Evolutionary conservation across 2,113 vertebrate species (phyloP), one percentile per base, ranked within the genome.

Genomic region (Seriola quinqueradiata): DNA sequence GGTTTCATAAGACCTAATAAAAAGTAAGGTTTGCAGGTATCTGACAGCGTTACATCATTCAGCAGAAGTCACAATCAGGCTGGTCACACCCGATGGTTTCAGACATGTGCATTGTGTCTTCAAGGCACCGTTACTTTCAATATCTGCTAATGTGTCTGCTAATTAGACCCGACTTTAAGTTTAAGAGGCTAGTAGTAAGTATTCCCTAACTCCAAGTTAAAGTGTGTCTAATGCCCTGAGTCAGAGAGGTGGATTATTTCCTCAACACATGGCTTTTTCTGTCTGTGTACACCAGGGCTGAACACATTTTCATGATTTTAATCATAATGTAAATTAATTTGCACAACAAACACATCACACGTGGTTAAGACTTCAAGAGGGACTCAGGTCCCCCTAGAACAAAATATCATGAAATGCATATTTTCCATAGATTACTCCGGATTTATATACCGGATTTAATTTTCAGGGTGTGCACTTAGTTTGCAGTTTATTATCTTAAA

Each of bases 181-280:
- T 55, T 77, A 63, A 81, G 77, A 74, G 50, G 46, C 59, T 8
- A 42, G 12, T 8, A 42, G 12, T n/a, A 57, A 84, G 38, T 75
- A 65, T 61, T 34, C 13, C 42, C 8, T 58, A 42, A 67, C 40
- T 64, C 50, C 48, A 44, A 60, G 75, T 68, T 60, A 48, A 79
- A 63, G 75, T 8, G 12, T 44, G 63, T 54, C 46, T 73, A 72
- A 63, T 76, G 25, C 79, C 48, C 66, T n/a, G 79, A 78, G 81
- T 77, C 44, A 74, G 71, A 23, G 71, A 61, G 72, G 55, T 66
- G 69, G 52, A 59, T 76, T 75, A 72, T 72, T 69, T 10, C 16
- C 12, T 59, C 44, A 38, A n/a, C 42, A 28, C 46, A 59, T 10
- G 55, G 36, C 66, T 4, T 46, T 21, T 32, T 6, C 8, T 36